Evolutionary conservation across 2,113 vertebrate species (phyloP).

Genomic region (Acanthisitta chloris): DNA sequence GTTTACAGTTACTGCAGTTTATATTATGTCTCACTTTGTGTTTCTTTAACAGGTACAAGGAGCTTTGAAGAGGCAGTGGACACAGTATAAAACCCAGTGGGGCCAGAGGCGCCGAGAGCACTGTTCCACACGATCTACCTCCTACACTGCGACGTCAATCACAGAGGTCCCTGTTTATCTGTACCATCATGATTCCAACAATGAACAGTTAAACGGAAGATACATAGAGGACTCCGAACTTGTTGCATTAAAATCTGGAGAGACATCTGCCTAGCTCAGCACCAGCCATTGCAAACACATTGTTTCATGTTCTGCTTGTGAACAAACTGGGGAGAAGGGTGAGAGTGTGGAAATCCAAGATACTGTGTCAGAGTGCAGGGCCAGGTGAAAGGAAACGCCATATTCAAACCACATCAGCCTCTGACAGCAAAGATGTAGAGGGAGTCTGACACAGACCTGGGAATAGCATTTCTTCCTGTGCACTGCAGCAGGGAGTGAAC

Average conservation of each 20-base stretch:
- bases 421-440: neutral
- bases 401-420: neutral
- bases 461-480: constrained; percentile 16
- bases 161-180: constrained; percentile 84
- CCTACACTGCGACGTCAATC: constrained; percentile 87
- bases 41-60: constrained; percentile 82
- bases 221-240: constrained; percentile 81
- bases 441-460: neutral
- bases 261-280: constrained; percentile 79
- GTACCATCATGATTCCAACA: constrained; percentile 83
- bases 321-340: neutral
- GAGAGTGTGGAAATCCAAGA: neutral
- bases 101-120: constrained; percentile 84
- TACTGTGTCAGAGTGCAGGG: neutral
- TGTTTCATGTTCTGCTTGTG: neutral
- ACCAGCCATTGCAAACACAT: neutral
- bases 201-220: constrained; percentile 79
- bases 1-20: neutral
- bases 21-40: neutral
- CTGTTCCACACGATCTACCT: constrained; percentile 83
- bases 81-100: constrained; percentile 88
- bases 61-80: constrained; percentile 90
- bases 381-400: neutral
- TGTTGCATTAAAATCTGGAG: constrained; percentile 81
- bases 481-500: constrained; percentile 23